Conservation (phyloP, 2,797 vertebrate genomes). For the Petrocephalus schoutedeni region DNA sequence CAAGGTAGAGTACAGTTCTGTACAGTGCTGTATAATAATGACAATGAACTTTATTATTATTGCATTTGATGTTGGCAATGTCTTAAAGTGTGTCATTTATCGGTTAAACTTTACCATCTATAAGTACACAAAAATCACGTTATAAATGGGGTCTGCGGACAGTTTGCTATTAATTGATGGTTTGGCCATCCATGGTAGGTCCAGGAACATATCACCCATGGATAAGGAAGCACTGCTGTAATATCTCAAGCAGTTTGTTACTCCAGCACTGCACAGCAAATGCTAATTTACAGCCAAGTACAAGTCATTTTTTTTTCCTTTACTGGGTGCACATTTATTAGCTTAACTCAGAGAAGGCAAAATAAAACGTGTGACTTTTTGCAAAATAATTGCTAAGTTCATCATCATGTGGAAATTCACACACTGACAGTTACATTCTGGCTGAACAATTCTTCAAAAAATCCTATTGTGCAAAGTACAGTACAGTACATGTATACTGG, state of each 20-base stretch:
- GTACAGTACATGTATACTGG: neutral
- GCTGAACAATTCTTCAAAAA: neutral
- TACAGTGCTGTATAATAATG: neutral
- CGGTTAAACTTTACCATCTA: neutral
- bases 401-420: neutral
- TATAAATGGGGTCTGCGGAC: neutral
- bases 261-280: neutral
- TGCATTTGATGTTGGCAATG: neutral
- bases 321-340: neutral
- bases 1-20: neutral
- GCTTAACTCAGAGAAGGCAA: neutral
- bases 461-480: neutral
- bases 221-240: neutral
- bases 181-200: neutral
- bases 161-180: neutral
- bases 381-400: neutral
- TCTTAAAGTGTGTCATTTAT: neutral
- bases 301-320: neutral
- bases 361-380: neutral
- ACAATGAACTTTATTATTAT: neutral
- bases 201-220: neutral
- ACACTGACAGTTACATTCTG: neutral
- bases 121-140: neutral
- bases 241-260: neutral
- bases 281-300: neutral